Percentiles rank a stretch among this genome's conserved stretches.
These are phyloP conservation scores for Drosophila diplacantha DNA, from an alignment of 2,888 invertebrate species.

Conservation along the genomic window DNA sequence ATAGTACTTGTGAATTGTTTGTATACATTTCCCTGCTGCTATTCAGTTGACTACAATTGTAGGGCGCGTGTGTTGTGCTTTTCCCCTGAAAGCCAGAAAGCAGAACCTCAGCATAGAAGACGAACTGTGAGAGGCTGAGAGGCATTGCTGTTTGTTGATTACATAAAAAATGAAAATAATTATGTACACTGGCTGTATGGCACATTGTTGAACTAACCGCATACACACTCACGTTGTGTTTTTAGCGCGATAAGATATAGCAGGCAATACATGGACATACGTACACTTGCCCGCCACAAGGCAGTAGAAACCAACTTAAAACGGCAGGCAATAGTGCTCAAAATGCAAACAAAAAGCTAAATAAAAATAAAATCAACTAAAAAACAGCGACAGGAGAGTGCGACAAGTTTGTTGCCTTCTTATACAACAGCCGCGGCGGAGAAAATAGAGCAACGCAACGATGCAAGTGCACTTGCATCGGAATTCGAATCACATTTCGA, in stretches of 20 bases:
- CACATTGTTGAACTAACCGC: slow-evolving; percentile 26
- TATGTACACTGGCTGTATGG: slow-evolving; percentile 30
- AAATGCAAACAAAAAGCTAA: slow-evolving; percentile 63
- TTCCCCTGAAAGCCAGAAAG: slow-evolving; percentile 42
- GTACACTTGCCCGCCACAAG: neutral
- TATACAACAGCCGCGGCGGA: slow-evolving; percentile 35
- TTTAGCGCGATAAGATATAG: slow-evolving; percentile 44
- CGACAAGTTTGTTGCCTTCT: slow-evolving; percentile 40
- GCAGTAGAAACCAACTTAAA: slow-evolving; percentile 26
- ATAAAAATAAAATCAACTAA: slow-evolving; percentile 39
- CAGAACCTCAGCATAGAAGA: slow-evolving; percentile 48
- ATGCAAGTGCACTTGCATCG: slow-evolving; percentile 13
- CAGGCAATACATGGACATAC: slow-evolving; percentile 1
- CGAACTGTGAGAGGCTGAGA: slow-evolving; percentile 38
- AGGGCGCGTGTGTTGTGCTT: slow-evolving; percentile 38
- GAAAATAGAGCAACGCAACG: slow-evolving; percentile 30
- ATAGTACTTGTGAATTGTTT: neutral
- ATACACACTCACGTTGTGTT: slow-evolving; percentile 21
- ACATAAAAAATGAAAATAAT: slow-evolving; percentile 58
- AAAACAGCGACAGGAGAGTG: slow-evolving; percentile 26
- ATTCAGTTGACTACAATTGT: slow-evolving; percentile 4
- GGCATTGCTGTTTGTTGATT: slow-evolving; percentile 65
- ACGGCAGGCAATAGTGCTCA: slow-evolving; percentile 52
- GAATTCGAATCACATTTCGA: slow-evolving; percentile 17
- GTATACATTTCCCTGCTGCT: neutral